Evolutionary conservation across 2,113 vertebrate species (phyloP), one percentile per base, ranked within the genome.

Genomic region (Columbina picui): DNA sequence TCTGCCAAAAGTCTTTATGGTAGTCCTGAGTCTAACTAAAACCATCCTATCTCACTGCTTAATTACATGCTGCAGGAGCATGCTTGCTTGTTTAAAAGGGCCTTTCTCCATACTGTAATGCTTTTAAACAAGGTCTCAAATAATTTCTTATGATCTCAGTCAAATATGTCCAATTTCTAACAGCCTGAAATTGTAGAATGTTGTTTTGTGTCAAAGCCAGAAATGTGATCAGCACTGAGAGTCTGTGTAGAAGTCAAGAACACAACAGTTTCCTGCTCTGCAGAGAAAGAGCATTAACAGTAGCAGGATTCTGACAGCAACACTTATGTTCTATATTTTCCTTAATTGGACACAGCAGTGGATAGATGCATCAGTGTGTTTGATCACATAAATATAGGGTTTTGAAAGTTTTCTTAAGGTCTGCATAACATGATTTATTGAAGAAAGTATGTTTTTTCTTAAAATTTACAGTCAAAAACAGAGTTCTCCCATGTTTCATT

Each of bases 171-270:
- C 6, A 34, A 12, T 38, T 84, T 89, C 38, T 55, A 68, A 38
- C 7, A 84, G 38, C 4, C n/a, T 4, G 1, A 2, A 84, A 49
- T 27, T 57, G 45, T 1, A 70, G 3, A 50, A 32, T 7, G 2
- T 1, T 74, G n/a, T 92, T 73, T 56, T 38, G 63, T 3, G 2
- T 29, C 14, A 52, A 74, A 81, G 50, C 6, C 34, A 38, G 20
- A 81, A 67, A 50, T 5, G 0, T 23, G 32, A 26, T 34, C 13
- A 55, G 14, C 39, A 41, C 6, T 12, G 17, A 74, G 32, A 83
- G 14, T 50, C 50, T 63, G 34, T 26, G 26, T 70, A 26, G 20
- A 88, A 92, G 19, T 15, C 34, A 86, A 39, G 2, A 67, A 7
- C n/a, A 55, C 10, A 50, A 23, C 1, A 50, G 10, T 63, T 61